Percentiles rank a stretch among this genome's conserved stretches.
Evolutionary conservation across 2,797 vertebrate species (phyloP).

Genomic region (Muscicapa striata): DNA sequence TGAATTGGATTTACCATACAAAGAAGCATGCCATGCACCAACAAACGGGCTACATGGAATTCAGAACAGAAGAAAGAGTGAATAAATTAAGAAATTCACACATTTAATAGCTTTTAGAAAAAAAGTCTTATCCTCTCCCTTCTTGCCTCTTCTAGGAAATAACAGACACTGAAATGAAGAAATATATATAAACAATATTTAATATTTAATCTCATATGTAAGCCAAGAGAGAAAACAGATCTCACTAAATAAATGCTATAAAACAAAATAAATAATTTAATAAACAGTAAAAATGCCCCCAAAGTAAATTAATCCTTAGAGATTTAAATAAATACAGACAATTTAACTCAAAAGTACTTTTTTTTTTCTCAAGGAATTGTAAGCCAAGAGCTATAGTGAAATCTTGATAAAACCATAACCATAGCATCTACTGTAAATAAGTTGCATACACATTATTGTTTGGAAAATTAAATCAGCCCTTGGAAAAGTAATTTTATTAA

Average conservation of each 20-base stretch:
- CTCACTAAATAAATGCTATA: background rate
- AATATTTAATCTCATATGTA: background rate
- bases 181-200: background rate
- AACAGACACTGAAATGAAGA: background rate
- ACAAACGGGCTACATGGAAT: background rate
- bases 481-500: background rate
- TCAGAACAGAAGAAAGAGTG: background rate
- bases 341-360: background rate
- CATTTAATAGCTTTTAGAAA: background rate
- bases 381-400: background rate
- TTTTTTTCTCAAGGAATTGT: background rate
- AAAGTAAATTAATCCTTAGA: background rate
- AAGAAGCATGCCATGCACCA: background rate
- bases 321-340: background rate
- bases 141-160: background rate
- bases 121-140: background rate
- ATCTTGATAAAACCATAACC: background rate
- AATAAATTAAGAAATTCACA: background rate
- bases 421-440: background rate
- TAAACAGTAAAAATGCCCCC: background rate
- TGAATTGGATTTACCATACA: background rate
- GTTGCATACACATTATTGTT: background rate
- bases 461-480: background rate
- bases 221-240: background rate
- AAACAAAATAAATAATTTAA: background rate